Evolutionary conservation across 2,113 vertebrate species (phyloP).

Genomic region (Lagopus leucura): DNA sequence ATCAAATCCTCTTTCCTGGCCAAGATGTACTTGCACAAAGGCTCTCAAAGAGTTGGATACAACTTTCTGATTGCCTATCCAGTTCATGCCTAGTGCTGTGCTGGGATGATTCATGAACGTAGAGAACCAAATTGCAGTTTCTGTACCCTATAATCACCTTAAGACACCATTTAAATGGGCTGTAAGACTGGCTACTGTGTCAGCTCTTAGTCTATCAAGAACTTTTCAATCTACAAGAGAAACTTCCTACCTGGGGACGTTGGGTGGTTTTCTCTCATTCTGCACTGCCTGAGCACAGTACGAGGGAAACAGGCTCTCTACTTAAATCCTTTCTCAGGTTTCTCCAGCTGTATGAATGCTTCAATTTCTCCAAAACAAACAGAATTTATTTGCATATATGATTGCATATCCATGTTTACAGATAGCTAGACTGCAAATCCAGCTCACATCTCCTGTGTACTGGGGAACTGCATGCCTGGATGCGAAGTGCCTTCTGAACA

Average conservation of each 20-base stretch:
- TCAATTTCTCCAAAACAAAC: background rate
- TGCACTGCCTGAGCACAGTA: background rate
- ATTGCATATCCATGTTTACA: constrained; percentile 8
- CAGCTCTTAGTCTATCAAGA: background rate
- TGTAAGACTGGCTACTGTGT: background rate
- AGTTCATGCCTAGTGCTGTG: background rate
- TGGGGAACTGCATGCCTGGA: constrained; percentile 1
- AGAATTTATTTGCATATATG: background rate
- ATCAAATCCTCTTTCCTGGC: constrained; percentile 13
- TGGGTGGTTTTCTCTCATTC: background rate
- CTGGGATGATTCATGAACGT: background rate
- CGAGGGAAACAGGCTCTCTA: background rate
- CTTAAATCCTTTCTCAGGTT: background rate
- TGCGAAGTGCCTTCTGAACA: constrained; percentile 43
- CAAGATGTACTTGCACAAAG: background rate
- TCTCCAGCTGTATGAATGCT: background rate
- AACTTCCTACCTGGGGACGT: background rate
- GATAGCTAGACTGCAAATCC: constrained; percentile 18
- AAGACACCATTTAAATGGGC: background rate
- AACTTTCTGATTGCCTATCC: background rate
- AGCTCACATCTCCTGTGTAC: constrained; percentile 23
- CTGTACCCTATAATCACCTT: background rate
- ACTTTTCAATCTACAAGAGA: background rate
- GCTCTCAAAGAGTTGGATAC: background rate
- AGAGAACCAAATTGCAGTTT: background rate